Base-by-base conservation (phyloP, 2,888 invertebrate genomes). In the Tuta absoluta region DNA sequence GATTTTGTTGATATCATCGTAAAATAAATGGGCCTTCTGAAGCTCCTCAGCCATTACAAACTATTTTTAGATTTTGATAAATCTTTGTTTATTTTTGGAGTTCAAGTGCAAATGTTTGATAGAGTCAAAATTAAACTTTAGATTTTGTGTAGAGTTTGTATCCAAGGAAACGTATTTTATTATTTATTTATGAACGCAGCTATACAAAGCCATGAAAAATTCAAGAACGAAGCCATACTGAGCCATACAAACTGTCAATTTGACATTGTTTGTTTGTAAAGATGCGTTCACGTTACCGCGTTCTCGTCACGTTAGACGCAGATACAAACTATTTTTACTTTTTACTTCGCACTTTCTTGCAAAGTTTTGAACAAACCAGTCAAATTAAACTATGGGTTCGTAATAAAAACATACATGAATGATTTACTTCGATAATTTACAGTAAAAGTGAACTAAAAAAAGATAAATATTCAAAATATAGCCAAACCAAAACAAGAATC, bases 1-100 rank as follows among this genome's bases (percentile, higher is more conserved):
- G 62, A 92, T 83, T 81, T 91, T 89, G 89, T 97, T 95, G 59
- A 97, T 93, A 84, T 98, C 98, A 82, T 98, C 98, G 70, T 98
- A 96, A 85, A 95, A 97, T 64, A 98, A 93, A 60, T 98, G 97
- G 64, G 94, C 93, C 81, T 95, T 95, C 67, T 93, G 92, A 68
- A 97, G 83, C 73, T 94, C 93, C 70, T 96, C 96, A 28, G 95
- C 92, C 96, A 96, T 96, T 49, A 41, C 3, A 41, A 41, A 7
- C 2, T 3, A 3, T 41, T 14, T n/a, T 3, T 3, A 14, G 11
- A 41, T 41, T n/a, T 14, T 10, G 33, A n/a, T n/a, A n/a, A 1
- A 33, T 8, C 8, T 33, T 33, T 33, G 8, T 33, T 33, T 33
- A 33, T 10, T 2, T 14, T 41, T 41, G 1, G 5, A 10, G 3